phyloP scores from a whole-genome alignment of 2,797 vertebrate genomes.

The Pseudopleuronectes americanus region DNA sequence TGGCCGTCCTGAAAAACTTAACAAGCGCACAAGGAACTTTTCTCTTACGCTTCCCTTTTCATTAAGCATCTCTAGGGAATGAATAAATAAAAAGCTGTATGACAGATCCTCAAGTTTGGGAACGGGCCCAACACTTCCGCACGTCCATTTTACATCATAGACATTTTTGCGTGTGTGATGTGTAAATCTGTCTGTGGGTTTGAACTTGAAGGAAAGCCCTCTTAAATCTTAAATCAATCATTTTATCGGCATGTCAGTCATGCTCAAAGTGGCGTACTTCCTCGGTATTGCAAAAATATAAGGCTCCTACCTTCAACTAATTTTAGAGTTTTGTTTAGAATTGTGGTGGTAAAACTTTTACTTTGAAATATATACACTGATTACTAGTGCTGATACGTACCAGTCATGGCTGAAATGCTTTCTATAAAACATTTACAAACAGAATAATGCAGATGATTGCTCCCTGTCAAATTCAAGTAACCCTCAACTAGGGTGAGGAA shows the following conservation, averaged over 20 bases:
- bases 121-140: background rate
- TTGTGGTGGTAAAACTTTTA: background rate
- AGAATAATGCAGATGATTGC: background rate
- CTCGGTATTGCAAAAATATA: background rate
- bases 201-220: constrained; percentile 1
- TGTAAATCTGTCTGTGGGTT: constrained; percentile 8
- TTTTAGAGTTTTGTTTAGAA: constrained; percentile 1
- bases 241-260: no score
- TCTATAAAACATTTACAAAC: no score
- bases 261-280: background rate
- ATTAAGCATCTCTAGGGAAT: constrained; percentile 4
- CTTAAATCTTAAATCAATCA: background rate
- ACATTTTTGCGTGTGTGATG: constrained; percentile 21
- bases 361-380: background rate
- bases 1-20: constrained; percentile 22
- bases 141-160: constrained; percentile 12
- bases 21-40: background rate
- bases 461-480: background rate
- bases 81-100: constrained; percentile 1
- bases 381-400: no score
- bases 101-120: constrained; percentile 30
- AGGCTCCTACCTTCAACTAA: background rate
- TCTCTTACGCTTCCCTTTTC: constrained; percentile 12
- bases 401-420: no score
- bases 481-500: no score